Conservation (phyloP, 2,888 invertebrate species). For the Tridacna gigas region DNA sequence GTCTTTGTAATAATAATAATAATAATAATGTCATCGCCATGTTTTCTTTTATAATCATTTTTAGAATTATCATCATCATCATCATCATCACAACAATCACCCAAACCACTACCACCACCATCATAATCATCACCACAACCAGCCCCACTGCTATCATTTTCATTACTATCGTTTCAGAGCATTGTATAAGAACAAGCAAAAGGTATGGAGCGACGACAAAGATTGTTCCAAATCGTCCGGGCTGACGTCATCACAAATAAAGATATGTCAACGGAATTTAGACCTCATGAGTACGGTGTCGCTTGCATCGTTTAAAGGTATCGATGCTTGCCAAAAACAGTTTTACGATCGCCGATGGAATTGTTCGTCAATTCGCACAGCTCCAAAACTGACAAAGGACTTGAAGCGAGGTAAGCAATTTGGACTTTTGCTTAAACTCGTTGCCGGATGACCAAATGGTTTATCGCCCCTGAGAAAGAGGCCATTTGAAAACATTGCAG, state of each 20-base stretch:
- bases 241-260: slow-evolving; percentile 76
- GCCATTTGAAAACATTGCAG: too few relatives aligned
- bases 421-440: too few relatives aligned
- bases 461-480: too few relatives aligned
- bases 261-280: slow-evolving; percentile 79
- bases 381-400: slow-evolving; percentile 91
- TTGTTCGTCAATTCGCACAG: slow-evolving; percentile 90
- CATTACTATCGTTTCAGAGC: slow-evolving; percentile 71
- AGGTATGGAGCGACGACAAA: slow-evolving; percentile 77
- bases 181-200: slow-evolving; percentile 76
- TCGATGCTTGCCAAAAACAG: slow-evolving; percentile 89
- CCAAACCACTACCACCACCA: too few relatives aligned
- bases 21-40: too few relatives aligned
- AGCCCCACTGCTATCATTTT: neutral
- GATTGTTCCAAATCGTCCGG: slow-evolving; percentile 81
- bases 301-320: slow-evolving; percentile 89
- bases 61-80: too few relatives aligned
- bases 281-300: slow-evolving; percentile 90
- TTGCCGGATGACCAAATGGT: too few relatives aligned
- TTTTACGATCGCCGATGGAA: slow-evolving; percentile 93
- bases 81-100: too few relatives aligned
- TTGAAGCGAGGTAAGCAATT: slow-evolving; percentile 89
- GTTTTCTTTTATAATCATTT: too few relatives aligned
- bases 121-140: too few relatives aligned
- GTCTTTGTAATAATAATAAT: too few relatives aligned